A percentile compares a stretch with the other conserved stretches of the same genome.
phyloP scores from a whole-genome alignment of 2,113 vertebrate species.

The Nothobranchius kuhntae region DNA sequence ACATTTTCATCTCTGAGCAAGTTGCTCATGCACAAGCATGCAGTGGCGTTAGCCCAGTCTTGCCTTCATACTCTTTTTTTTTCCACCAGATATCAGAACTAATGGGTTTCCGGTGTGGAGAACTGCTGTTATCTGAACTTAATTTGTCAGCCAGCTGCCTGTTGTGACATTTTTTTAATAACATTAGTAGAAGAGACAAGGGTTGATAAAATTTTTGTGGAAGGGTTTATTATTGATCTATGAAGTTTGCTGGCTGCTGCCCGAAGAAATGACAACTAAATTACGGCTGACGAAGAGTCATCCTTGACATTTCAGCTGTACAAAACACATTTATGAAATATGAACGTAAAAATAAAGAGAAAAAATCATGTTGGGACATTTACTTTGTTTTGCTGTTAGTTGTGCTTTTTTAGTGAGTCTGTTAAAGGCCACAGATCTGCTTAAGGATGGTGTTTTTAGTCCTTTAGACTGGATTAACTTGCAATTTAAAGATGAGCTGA shows the following conservation, averaged over 20 bases:
- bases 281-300: conserved; percentile 6
- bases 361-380: no score
- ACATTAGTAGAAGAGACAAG: conserved; percentile 3
- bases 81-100: conserved; percentile 31
- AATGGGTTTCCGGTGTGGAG: conserved; percentile 35
- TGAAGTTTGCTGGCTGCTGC: conserved; percentile 24
- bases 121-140: conserved; percentile 31
- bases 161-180: conserved; percentile 38
- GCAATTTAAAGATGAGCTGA: no score
- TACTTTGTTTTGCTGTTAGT: no score
- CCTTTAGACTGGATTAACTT: no score
- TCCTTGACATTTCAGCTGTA: conserved; percentile 19
- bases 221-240: conserved; percentile 34
- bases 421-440: no score
- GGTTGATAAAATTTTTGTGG: conserved; percentile 2
- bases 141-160: conserved; percentile 23
- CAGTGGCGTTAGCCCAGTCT: conserved; percentile 17
- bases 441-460: no score
- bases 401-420: no score
- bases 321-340: neutral
- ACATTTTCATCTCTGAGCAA: conserved; percentile 49
- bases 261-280: conserved; percentile 22
- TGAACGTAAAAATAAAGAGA: no score
- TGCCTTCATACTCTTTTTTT: conserved; percentile 28
- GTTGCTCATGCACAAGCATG: conserved; percentile 45